Percentiles rank a stretch among this genome's conserved stretches.
Conservation (phyloP, 1,140 invertebrate species). For the Orius insidiosus region DNA sequence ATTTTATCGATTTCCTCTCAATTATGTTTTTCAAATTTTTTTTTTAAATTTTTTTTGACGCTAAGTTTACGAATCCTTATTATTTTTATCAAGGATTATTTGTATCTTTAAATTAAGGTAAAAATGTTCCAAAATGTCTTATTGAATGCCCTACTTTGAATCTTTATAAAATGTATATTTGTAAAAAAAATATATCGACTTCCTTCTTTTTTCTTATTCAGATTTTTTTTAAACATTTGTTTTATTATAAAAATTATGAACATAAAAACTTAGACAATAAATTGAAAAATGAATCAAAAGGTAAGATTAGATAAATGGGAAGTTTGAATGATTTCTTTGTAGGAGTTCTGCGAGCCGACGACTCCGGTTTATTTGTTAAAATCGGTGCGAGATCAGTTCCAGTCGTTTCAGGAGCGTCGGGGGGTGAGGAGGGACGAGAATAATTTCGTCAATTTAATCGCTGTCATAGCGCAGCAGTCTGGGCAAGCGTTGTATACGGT, state of each 20-base stretch:
- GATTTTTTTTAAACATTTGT: too few species aligned
- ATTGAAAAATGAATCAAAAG: not conserved
- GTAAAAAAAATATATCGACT: too few species aligned
- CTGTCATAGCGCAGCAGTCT: conserved; percentile 9
- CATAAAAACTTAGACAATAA: not conserved
- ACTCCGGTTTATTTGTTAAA: conserved; percentile 12
- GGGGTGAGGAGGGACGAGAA: conserved; percentile 13
- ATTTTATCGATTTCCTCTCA: too few species aligned
- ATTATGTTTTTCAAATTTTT: too few species aligned
- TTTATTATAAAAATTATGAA: conserved; percentile 18
- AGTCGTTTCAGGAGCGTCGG: conserved; percentile 14
- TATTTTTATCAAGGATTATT: too few species aligned
- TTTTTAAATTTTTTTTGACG: too few species aligned
- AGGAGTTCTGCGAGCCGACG: conserved; percentile 8
- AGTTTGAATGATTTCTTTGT: not conserved
- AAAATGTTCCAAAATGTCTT: too few species aligned
- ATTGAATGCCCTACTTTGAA: too few species aligned
- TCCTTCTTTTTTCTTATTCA: too few species aligned
- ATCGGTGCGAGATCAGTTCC: conserved; percentile 13
- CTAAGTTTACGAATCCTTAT: too few species aligned
- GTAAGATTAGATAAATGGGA: not conserved
- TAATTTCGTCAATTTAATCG: conserved; percentile 14
- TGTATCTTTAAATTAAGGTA: too few species aligned
- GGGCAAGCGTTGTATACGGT: conserved; percentile 14
- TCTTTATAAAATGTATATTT: too few species aligned